Conservation (phyloP, 2,797 vertebrate species). For the Oreochromis mossambicus region DNA sequence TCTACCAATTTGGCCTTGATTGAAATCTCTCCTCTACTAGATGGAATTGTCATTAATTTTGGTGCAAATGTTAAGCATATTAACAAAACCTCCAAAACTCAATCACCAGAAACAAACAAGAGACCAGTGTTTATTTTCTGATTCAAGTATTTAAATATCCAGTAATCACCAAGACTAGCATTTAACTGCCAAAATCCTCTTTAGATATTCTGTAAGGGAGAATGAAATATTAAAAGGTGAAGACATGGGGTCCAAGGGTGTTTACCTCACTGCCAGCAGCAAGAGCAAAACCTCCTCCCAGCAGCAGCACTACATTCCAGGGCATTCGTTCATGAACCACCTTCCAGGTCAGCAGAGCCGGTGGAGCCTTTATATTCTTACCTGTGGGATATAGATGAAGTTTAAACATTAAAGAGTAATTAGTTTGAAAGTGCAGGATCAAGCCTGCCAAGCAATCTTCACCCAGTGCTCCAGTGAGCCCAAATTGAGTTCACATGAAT, state of each 20-base stretch:
- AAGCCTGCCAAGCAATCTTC: background rate
- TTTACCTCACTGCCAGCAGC: conserved; percentile 90
- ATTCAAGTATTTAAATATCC: background rate
- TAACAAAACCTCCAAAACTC: background rate
- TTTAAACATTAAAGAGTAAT: background rate
- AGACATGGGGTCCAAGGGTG: background rate
- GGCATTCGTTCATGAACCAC: conserved; percentile 86
- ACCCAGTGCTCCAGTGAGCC: background rate
- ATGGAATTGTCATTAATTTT: background rate
- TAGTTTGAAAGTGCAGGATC: background rate
- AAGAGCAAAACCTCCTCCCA: conserved; percentile 93
- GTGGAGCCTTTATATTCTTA: conserved; percentile 41
- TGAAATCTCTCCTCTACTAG: background rate
- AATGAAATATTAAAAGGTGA: background rate
- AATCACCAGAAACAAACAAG: background rate
- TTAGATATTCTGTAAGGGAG: background rate
- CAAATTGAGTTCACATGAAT: background rate
- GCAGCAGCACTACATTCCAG: conserved; percentile 88
- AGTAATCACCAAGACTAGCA: background rate
- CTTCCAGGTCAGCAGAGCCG: conserved; percentile 77
- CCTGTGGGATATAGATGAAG: conserved; percentile 23
- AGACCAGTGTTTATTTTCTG: background rate
- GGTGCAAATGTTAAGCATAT: background rate
- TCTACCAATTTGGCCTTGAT: background rate
- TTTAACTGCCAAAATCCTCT: background rate